Percentiles rank a stretch among this genome's conserved stretches.
Evolutionary conservation across 2,797 vertebrate genomes (phyloP).

Genomic region (Halcyon badia): DNA sequence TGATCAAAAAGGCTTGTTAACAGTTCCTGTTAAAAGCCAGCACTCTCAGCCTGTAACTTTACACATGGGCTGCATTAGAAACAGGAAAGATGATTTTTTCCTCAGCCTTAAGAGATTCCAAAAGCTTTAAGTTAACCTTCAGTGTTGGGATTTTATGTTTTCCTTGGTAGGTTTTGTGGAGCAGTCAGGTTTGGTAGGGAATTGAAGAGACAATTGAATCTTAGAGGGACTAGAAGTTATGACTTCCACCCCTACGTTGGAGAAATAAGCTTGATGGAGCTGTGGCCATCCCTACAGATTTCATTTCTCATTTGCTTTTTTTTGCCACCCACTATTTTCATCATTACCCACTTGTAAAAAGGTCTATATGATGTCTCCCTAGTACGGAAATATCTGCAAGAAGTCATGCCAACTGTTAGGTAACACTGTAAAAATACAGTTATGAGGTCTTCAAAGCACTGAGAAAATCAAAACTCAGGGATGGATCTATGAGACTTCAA

Average conservation of each 20-base stretch:
- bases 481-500: neutral
- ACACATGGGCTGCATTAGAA: slow-evolving; percentile 70
- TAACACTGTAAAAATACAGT: neutral
- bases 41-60: neutral
- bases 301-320: neutral
- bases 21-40: slow-evolving; percentile 50
- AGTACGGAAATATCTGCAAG: neutral
- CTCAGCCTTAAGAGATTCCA: slow-evolving; percentile 45
- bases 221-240: neutral
- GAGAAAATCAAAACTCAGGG: neutral
- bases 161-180: neutral
- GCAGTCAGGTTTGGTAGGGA: neutral
- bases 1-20: slow-evolving; percentile 56
- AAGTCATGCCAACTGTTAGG: neutral
- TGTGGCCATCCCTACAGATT: neutral
- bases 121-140: slow-evolving; percentile 43
- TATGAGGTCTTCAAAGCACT: neutral
- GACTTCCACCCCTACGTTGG: neutral
- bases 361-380: neutral
- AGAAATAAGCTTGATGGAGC: neutral
- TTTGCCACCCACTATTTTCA: neutral
- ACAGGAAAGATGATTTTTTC: slow-evolving; percentile 47
- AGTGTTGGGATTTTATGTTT: slow-evolving; percentile 18
- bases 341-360: neutral
- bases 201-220: neutral